phyloP scores from a whole-genome alignment of 2,797 vertebrate genomes.

The Stomatorhinus walkeri region DNA sequence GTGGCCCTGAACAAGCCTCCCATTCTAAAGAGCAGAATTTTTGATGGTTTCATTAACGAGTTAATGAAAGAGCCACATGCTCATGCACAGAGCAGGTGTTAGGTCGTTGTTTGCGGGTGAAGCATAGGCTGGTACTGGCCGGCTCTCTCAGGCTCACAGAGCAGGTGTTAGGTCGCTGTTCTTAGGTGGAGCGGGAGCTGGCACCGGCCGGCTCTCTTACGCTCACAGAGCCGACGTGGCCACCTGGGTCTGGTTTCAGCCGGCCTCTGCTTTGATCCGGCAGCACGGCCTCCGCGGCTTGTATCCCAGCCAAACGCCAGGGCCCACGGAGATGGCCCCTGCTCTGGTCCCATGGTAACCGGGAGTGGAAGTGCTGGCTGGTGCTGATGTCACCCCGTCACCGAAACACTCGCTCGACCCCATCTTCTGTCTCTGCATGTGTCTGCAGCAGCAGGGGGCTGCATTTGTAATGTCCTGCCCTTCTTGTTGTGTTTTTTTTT shows the following conservation, averaged over 20 bases:
- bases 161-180: neutral
- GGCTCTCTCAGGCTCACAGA: neutral
- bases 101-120: neutral
- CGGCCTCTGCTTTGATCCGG: neutral
- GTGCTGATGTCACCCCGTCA: neutral
- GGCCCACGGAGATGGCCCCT: neutral
- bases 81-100: neutral
- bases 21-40: neutral
- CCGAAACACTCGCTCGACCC: neutral
- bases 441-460: neutral
- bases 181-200: neutral
- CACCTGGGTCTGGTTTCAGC: neutral
- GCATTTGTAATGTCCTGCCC: neutral
- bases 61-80: neutral
- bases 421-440: neutral
- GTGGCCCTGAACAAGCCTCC: neutral
- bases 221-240: neutral
- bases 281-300: neutral
- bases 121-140: neutral
- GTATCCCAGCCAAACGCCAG: neutral
- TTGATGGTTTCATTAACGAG: neutral
- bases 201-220: neutral
- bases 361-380: constrained; percentile 9
- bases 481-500: neutral
- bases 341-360: neutral